phyloP scores from a whole-genome alignment of 2,113 vertebrate genomes.

The Otocyon megalotis region DNA sequence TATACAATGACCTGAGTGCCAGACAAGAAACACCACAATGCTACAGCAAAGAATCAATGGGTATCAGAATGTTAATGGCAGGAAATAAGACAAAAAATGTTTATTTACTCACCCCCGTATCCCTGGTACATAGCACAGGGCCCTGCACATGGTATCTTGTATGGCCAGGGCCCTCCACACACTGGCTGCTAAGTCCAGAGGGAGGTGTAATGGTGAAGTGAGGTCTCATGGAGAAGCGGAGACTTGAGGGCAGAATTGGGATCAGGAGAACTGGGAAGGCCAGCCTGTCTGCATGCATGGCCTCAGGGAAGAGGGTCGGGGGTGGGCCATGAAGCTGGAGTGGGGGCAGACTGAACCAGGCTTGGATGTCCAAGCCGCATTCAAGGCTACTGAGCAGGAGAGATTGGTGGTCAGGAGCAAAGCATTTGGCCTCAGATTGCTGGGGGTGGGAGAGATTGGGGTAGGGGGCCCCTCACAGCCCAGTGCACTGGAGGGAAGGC shows the following conservation, averaged over 20 bases:
- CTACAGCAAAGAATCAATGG: not conserved
- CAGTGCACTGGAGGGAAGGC: not conserved
- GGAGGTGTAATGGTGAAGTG: not conserved
- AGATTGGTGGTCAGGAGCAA: too few relatives aligned
- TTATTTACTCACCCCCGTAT: rapidly evolving
- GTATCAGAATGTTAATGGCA: not conserved
- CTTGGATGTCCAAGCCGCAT: not conserved
- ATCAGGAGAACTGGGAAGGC: not conserved
- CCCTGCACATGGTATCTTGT: not conserved
- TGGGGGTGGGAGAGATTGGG: not conserved
- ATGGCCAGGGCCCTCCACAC: not conserved
- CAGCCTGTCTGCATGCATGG: not conserved
- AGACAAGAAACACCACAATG: too few relatives aligned
- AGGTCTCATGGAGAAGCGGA: not conserved
- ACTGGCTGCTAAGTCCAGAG: not conserved
- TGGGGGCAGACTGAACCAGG: too few relatives aligned
- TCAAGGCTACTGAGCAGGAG: not conserved
- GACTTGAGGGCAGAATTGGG: not conserved
- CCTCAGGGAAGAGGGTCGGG: not conserved
- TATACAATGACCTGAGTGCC: not conserved
- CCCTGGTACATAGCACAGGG: not conserved
- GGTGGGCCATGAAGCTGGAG: not conserved
- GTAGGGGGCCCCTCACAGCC: not conserved
- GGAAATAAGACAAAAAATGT: not conserved
- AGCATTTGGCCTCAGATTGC: not conserved